Base-by-base conservation (phyloP, 2,888 invertebrate species). In the Amorpha juglandis region DNA sequence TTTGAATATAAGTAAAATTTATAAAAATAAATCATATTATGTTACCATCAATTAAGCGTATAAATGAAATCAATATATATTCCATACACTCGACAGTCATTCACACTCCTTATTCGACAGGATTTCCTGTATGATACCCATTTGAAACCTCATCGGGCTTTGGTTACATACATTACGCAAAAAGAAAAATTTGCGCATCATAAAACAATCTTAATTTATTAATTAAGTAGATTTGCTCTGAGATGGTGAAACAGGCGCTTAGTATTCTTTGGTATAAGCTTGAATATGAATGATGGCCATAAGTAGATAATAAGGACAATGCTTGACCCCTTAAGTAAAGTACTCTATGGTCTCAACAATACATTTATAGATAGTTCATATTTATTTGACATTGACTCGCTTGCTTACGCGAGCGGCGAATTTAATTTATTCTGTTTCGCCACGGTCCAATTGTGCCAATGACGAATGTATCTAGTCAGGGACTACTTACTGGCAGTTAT, bases 371-470 rank as follows among this genome's bases (percentile, higher is more conserved):
- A 51, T 63, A 53, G 63, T 6, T 53, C 33, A 55, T 55, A 67
- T 55, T 58, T 55, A 58, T 42, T 19, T 38, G 66, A 63, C 66
- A 63, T 67, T 67, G 55, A 50, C 70, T 70, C 71, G 7, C 47
- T 66, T 63, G 51, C 45, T 66, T 53, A 63, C 55, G 35, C 64
- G 58, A 58, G 55, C 64, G 63, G 66, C 53, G 69, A 73, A 74
- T 70, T 74, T 75, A 69, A 76, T 79, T 77, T 76, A 73, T 70
- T 70, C 68, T 71, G 67, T 69, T 78, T 79, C 72, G 77, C 68
- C 68, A 63, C 74, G 75, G 72, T 75, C 70, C 72, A 74, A 71
- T 76, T 73, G 71, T 67, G 51, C 33, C 66, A 62, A 66, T 63
- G 63, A 35, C 52, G 62, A 66, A 65, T 50, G 58, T 55, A 47